Percentiles rank a stretch among this genome's conserved stretches.
These are phyloP conservation scores for Barbus barbus DNA, from an alignment of 2,113 vertebrate species.

Conservation along the genomic window DNA sequence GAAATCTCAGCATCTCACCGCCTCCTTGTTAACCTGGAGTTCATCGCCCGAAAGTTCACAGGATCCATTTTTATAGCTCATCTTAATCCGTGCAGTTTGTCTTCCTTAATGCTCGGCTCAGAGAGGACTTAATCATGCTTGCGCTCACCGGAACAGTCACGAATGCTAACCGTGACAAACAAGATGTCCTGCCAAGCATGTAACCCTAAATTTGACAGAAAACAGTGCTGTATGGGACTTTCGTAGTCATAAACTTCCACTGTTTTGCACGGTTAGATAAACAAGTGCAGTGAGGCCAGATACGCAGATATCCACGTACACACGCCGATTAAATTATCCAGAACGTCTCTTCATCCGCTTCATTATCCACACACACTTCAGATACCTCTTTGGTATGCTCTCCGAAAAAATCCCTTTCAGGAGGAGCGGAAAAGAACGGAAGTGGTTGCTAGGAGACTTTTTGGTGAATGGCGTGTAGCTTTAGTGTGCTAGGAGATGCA, in stretches of 20 bases:
- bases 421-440: slow-evolving; percentile 48
- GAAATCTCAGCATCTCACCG: background rate
- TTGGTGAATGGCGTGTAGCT: slow-evolving; percentile 60
- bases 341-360: slow-evolving; percentile 28
- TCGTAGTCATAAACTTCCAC: background rate
- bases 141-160: background rate
- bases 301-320: slow-evolving; percentile 11
- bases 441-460: slow-evolving; percentile 70
- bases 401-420: slow-evolving; percentile 40
- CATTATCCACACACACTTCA: slow-evolving; percentile 43
- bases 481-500: slow-evolving; percentile 54
- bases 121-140: background rate
- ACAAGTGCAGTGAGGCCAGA: slow-evolving; percentile 31
- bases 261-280: slow-evolving; percentile 28
- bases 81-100: slow-evolving; percentile 41
- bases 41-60: slow-evolving; percentile 11
- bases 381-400: slow-evolving; percentile 20
- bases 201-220: slow-evolving; percentile 33
- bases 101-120: slow-evolving; percentile 25
- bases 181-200: slow-evolving; percentile 1
- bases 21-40: background rate
- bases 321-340: slow-evolving; percentile 38
- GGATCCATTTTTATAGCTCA: slow-evolving; percentile 26
- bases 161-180: background rate
- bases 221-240: slow-evolving; percentile 4